Percentiles rank a stretch among this genome's conserved stretches.
These are phyloP conservation scores for Phylloscopus collybita DNA, from an alignment of 2,797 vertebrate species.

Conservation along the genomic window DNA sequence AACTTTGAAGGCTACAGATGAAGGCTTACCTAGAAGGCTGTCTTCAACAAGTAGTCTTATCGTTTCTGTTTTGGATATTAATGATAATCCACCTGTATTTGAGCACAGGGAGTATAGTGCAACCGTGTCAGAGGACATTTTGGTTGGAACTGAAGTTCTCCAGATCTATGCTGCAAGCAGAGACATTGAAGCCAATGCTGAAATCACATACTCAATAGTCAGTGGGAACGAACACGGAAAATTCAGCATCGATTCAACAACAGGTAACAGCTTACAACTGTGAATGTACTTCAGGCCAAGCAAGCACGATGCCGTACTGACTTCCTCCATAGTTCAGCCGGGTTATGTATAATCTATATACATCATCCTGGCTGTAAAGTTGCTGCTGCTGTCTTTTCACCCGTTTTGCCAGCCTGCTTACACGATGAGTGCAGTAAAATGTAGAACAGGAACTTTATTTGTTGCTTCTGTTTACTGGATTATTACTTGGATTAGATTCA, in stretches of 20 bases:
- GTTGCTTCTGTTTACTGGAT: not conserved
- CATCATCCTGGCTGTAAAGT: not conserved
- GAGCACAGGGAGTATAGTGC: conserved; percentile 92
- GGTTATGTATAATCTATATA: not conserved
- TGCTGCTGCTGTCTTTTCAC: not conserved
- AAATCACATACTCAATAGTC: conserved; percentile 91
- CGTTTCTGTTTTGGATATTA: conserved; percentile 94
- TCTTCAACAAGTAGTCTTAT: conserved; percentile 83
- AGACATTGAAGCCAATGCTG: conserved; percentile 88
- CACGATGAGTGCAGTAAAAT: not conserved
- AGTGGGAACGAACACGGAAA: conserved; percentile 93
- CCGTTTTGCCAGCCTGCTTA: not conserved
- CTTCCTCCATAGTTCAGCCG: not conserved
- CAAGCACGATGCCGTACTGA: not conserved
- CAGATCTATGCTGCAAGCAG: conserved; percentile 92
- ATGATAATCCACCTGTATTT: conserved; percentile 96
- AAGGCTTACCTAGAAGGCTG: conserved; percentile 85
- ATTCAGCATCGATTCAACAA: conserved; percentile 90
- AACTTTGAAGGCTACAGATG: conserved; percentile 86
- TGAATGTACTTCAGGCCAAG: not conserved
- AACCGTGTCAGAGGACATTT: conserved; percentile 85
- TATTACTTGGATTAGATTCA: not conserved
- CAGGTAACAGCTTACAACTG: conserved; percentile 79
- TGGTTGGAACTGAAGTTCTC: conserved; percentile 87
- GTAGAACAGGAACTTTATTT: not conserved